phyloP scores from a whole-genome alignment of 1,140 invertebrate species.

The Scaptomyza montana region DNA sequence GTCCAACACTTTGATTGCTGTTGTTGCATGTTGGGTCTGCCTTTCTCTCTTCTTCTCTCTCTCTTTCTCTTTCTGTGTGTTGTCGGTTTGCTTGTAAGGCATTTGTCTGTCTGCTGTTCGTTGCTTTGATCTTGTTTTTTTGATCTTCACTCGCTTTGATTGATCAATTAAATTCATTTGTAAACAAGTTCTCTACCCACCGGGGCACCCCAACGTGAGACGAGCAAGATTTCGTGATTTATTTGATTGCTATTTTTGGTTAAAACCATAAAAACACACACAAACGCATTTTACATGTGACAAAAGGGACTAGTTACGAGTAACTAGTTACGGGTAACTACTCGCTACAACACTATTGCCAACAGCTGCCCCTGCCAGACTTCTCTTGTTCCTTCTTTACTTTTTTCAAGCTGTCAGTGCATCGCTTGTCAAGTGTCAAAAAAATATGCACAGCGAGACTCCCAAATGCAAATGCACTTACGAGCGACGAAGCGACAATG shows the following conservation, averaged over 20 bases:
- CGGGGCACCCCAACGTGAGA: slow-evolving; percentile 36
- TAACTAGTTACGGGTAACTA: not conserved
- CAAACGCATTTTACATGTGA: not conserved
- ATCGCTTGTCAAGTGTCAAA: slow-evolving; percentile 77
- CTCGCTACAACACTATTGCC: too few relatives aligned
- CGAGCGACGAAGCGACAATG: slow-evolving; percentile 21
- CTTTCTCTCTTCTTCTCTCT: not conserved
- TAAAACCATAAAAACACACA: slow-evolving; percentile 18
- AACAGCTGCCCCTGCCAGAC: slow-evolving; percentile 9
- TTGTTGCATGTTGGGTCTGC: slow-evolving; percentile 36
- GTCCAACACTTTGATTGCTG: slow-evolving; percentile 46
- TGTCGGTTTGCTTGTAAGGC: slow-evolving; percentile 59
- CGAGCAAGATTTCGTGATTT: slow-evolving; percentile 2
- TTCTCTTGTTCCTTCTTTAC: slow-evolving; percentile 25
- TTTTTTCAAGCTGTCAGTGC: slow-evolving; percentile 74
- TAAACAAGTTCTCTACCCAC: slow-evolving; percentile 62
- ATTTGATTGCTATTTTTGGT: slow-evolving; percentile 43
- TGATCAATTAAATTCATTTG: slow-evolving; percentile 83
- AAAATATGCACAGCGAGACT: slow-evolving; percentile 66
- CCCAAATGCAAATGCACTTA: slow-evolving; percentile 77
- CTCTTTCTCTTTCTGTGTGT: slow-evolving; percentile 20
- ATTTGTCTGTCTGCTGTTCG: slow-evolving; percentile 74
- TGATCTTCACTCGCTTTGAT: slow-evolving; percentile 81
- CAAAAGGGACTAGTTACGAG: not conserved
- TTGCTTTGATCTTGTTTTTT: slow-evolving; percentile 78